Base-by-base conservation (phyloP, 2,888 invertebrate species). In the Thereva nobilitata region DNA sequence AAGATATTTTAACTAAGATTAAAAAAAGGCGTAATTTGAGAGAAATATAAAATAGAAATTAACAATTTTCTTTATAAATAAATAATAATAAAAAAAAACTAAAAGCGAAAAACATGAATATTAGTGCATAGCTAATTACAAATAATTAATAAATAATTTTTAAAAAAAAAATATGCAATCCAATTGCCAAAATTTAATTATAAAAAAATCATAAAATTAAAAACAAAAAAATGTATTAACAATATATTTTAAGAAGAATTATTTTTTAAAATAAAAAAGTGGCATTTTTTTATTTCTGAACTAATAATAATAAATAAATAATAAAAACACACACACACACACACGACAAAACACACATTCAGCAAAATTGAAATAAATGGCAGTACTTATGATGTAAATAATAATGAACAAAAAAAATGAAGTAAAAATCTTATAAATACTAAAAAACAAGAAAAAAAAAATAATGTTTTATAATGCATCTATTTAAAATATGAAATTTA, bases 161-260 rank as follows among this genome's bases (percentile, higher is more conserved):
- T 49, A 59, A 55, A 12, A 54, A 37, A 49, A 44, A 54, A n/a
- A 52, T 54, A 65, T 66, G 68, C 68, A 68, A 68, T 66, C 53
- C 49, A 66, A 68, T 68, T 68, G 68, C 68, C 68, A 61, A 68
- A 64, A 64, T 56, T 44, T 55, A 52, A 53, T 44, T 52, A 53
- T 41, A 35, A 40, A 61, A 50, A 45, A 61, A 61, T 59, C 10
- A 59, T 59, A 47, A 40, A 41, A 55, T 23, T 23, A 23, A 23
- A 23, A 23, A 23, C 23, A 41, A 41, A 55, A 38, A 10, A 41
- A 55, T 41, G 55, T 41, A 53, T 40, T 23, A 50, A 61, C 40
- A 50, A 49, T 61, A 61, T 61, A 61, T 61, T 61, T 61, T 61
- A 61, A 61, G 61, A 61, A 49, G 50, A 45, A 49, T 50, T 61